Evolutionary conservation across 2,113 vertebrate species (phyloP), one percentile per base, ranked within the genome.

Genomic region (Zingel zingel): DNA sequence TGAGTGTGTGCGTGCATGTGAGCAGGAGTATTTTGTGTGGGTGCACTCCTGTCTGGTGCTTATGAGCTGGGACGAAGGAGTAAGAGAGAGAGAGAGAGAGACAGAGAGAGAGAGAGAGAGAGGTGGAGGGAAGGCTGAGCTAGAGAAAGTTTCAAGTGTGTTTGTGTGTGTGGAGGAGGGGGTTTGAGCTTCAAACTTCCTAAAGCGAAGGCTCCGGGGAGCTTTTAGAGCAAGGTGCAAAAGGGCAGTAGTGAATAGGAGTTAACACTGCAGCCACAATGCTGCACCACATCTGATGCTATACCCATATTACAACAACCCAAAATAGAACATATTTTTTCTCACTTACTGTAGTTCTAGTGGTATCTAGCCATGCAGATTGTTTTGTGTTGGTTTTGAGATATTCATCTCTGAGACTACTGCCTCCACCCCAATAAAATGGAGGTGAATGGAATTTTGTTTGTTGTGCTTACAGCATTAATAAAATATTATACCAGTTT

Each of bases 221-320:
- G 86, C 79, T 86, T 87, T 92, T 69, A 84, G 84, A 85, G 87
- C 82, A 93, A 94, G 92, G 92, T 94, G 94, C 88, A 92, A 90
- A 88, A 90, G 68, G 81, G 72, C 85, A 89, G 58, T 6, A 58
- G 74, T 80, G 78, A 62, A 89, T 63, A 63, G 21, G 78, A 86
- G 59, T 74, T 66, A 86, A 77, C 30, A 11, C 70, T 77, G 13
- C 27, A 6, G 81, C 56, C 79, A 69, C 53, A 73, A 36, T 16
- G 45, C 33, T 21, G 4, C 39, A 58, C 21, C 69, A 71, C 45
- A 27, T 74, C 47, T 73, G 9, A 58, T 69, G 56, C 47, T 15
- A 21, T 11, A 53, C 39, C 53, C 16, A n/a, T 33, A 67, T 47
- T n/a, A 57, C 16, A 66, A 23, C 51, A 33, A 33, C 12, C n/a